These are phyloP conservation scores for Austrofundulus limnaeus DNA, from an alignment of 2,113 vertebrate species.

Conservation along the genomic window DNA sequence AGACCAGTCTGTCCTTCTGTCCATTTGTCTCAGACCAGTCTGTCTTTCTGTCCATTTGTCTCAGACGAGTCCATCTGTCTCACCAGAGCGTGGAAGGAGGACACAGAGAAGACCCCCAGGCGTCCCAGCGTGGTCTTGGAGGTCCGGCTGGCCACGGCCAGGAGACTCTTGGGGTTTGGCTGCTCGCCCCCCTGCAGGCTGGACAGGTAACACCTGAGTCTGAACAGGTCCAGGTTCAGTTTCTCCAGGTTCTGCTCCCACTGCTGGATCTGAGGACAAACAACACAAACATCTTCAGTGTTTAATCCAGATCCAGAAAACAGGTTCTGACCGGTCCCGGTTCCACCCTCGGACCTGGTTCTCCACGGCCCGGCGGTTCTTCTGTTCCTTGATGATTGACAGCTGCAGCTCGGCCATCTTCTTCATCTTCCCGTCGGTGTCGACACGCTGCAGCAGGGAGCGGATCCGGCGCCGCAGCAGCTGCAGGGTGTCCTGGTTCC, in stretches of 20 bases:
- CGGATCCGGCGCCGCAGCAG: slow-evolving; percentile 85
- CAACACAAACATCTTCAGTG: background rate
- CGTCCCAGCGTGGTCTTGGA: slow-evolving; percentile 88
- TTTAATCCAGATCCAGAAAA: background rate
- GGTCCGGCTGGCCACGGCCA: slow-evolving; percentile 87
- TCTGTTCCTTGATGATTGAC: slow-evolving; percentile 86
- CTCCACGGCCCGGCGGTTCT: slow-evolving; percentile 90
- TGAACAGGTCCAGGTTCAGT: slow-evolving; percentile 93
- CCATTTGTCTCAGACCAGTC: too few relatives aligned
- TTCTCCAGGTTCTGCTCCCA: slow-evolving; percentile 97
- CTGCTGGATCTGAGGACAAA: slow-evolving; percentile 85
- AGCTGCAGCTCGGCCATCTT: slow-evolving; percentile 96
- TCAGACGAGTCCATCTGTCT: background rate
- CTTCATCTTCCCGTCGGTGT: slow-evolving; percentile 95
- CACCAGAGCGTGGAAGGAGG: slow-evolving; percentile 93
- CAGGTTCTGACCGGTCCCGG: background rate
- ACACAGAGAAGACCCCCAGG: slow-evolving; percentile 90
- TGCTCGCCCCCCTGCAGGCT: slow-evolving; percentile 92
- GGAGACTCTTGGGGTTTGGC: slow-evolving; percentile 92
- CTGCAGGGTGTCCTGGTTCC: slow-evolving; percentile 87
- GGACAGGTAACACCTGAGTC: slow-evolving; percentile 89
- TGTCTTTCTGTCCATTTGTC: too few relatives aligned
- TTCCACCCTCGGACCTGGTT: slow-evolving; percentile 82
- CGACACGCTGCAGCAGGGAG: slow-evolving; percentile 88
- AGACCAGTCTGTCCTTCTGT: too few relatives aligned